phyloP scores from a whole-genome alignment of 2,888 invertebrate species.

The Leptopilina syphax region DNA sequence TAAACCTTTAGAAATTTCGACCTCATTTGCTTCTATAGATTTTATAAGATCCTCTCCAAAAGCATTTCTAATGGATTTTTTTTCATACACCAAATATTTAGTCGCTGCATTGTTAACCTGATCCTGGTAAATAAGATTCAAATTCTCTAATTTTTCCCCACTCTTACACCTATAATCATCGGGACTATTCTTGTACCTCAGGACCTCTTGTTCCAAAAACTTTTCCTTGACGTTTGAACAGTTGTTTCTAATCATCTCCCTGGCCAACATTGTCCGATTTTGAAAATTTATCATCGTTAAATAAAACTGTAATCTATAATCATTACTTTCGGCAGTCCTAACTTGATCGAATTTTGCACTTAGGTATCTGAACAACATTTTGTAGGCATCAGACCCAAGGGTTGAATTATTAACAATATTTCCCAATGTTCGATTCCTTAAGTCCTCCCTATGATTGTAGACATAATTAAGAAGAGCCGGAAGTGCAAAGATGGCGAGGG shows the following conservation, averaged over 20 bases:
- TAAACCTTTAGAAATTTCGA: not conserved
- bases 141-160: not conserved
- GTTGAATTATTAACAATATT: not conserved
- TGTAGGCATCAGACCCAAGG: not conserved
- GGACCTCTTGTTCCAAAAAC: not conserved
- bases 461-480: not conserved
- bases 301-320: not conserved
- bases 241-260: not conserved
- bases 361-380: not conserved
- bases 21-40: not conserved
- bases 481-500: not conserved
- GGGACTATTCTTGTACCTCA: not conserved
- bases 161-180: not conserved
- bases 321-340: not conserved
- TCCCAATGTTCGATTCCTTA: not conserved
- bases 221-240: not conserved
- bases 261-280: not conserved
- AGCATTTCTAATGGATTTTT: not conserved
- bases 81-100: not conserved
- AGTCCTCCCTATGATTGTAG: not conserved
- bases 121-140: not conserved
- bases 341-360: not conserved
- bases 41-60: not conserved
- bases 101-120: not conserved
- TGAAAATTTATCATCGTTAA: not conserved